phyloP scores from a whole-genome alignment of 2,797 vertebrate genomes.

The Sparus aurata region DNA sequence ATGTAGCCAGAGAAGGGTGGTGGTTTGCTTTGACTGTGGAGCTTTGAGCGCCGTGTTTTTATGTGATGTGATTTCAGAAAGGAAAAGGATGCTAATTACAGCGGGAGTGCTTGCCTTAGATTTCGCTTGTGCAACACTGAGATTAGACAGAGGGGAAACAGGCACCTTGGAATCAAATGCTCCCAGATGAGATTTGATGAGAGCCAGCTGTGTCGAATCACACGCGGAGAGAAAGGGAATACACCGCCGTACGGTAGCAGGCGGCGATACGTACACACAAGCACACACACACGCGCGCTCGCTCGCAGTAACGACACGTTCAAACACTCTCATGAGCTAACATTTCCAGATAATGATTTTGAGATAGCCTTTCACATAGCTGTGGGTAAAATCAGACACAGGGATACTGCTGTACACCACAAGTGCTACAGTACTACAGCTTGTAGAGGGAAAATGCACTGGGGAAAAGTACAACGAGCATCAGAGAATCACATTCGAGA shows the following conservation, averaged over 20 bases:
- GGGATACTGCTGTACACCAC: conserved; percentile 46
- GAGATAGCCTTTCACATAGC: conserved; percentile 72
- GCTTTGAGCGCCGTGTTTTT: conserved; percentile 60
- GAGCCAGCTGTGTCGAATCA: conserved; percentile 83
- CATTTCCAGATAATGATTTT: conserved; percentile 76
- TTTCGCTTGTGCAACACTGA: conserved; percentile 82
- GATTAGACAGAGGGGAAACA: conserved; percentile 83
- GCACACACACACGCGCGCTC: not conserved
- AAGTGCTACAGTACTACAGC: conserved; percentile 16
- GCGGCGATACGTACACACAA: conserved; percentile 39
- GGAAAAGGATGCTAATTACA: conserved; percentile 83
- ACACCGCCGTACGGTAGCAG: conserved; percentile 73
- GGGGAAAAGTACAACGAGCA: conserved; percentile 5
- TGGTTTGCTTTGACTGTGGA: conserved; percentile 40
- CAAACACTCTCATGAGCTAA: conserved; percentile 63
- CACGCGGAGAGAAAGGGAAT: conserved; percentile 63
- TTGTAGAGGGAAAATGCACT: not conserved
- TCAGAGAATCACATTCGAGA: not conserved
- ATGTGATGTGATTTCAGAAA: conserved; percentile 78
- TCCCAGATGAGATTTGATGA: conserved; percentile 87
- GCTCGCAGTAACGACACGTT: conserved; percentile 40
- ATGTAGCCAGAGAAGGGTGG: conserved; percentile 46
- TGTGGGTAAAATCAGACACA: conserved; percentile 56
- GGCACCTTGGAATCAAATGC: conserved; percentile 85
- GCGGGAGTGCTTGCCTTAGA: conserved; percentile 71